phyloP scores from a whole-genome alignment of 2,113 vertebrate genomes.

The Myiagra hebetior region DNA sequence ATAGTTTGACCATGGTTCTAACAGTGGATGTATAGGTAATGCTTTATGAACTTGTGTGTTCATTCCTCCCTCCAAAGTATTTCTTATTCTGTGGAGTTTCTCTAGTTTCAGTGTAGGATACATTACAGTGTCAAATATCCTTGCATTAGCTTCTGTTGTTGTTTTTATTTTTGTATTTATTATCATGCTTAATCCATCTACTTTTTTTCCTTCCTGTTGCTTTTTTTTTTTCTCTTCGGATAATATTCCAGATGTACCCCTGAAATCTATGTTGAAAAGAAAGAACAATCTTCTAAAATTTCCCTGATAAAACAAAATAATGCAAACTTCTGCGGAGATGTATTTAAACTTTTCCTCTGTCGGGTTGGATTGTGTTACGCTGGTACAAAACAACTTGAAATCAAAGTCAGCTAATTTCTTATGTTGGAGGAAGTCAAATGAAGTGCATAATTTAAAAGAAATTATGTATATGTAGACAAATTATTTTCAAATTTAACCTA shows the following conservation, averaged over 20 bases:
- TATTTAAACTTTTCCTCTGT: background rate
- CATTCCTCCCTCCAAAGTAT: background rate
- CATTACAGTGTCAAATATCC: slow-evolving; percentile 6
- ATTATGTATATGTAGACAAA: background rate
- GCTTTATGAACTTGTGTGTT: background rate
- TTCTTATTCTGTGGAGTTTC: background rate
- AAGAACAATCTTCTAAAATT: background rate
- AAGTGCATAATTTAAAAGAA: background rate
- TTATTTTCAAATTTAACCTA: background rate
- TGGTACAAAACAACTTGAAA: background rate
- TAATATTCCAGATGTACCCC: background rate
- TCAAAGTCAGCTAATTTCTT: background rate
- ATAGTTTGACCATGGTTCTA: background rate
- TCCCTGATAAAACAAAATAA: background rate
- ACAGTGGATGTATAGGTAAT: background rate
- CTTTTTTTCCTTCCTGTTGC: background rate
- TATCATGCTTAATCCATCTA: background rate
- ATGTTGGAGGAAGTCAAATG: background rate
- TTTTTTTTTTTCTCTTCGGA: background rate
- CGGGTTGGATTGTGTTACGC: fast-evolving
- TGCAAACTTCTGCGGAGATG: background rate
- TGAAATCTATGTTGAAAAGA: background rate
- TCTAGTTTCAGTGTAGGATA: background rate
- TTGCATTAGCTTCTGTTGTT: background rate
- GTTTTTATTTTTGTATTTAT: background rate